These are phyloP conservation scores for Drosophila persimilis DNA, from an alignment of 1,140 invertebrate genomes.

Conservation along the genomic window DNA sequence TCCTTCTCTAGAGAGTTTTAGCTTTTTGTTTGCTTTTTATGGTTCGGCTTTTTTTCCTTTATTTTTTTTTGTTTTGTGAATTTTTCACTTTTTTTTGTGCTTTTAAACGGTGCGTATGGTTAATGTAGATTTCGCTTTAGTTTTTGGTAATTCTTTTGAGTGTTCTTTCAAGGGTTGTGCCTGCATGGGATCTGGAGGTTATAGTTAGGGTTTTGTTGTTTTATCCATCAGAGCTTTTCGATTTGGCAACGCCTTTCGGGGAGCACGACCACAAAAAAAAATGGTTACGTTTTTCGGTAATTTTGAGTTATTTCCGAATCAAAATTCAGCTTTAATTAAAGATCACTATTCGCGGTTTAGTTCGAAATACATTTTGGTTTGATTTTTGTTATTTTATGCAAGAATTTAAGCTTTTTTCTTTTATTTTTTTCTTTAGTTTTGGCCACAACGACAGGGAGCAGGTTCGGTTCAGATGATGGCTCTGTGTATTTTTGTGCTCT, in stretches of 20 bases:
- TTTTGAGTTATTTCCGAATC: slow-evolving; percentile 7
- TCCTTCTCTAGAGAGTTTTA: slow-evolving; percentile 37
- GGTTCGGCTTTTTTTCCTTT: slow-evolving; percentile 14
- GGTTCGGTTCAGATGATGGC: slow-evolving; percentile 53
- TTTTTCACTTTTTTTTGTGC: slow-evolving; percentile 26
- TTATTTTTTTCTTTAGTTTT: slow-evolving; percentile 40
- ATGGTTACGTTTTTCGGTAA: slow-evolving; percentile 13
- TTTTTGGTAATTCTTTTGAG: slow-evolving; percentile 11
- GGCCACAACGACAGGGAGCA: slow-evolving; percentile 38
- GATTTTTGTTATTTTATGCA: slow-evolving; percentile 22
- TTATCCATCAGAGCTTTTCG: slow-evolving; percentile 31
- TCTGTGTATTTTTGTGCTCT: slow-evolving; percentile 61
- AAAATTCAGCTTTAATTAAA: slow-evolving; percentile 9
- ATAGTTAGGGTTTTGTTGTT: slow-evolving; percentile 28
- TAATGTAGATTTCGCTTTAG: slow-evolving; percentile 39
- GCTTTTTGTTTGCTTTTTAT: slow-evolving; percentile 38
- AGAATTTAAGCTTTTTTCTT: slow-evolving; percentile 39
- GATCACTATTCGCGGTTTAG: slow-evolving; percentile 24
- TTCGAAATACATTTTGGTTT: slow-evolving; percentile 11
- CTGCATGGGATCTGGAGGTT: slow-evolving; percentile 11
- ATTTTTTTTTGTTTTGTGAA: slow-evolving; percentile 4
- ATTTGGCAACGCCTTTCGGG: slow-evolving; percentile 68
- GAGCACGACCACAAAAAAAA: slow-evolving; percentile 38
- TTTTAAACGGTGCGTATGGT: slow-evolving; percentile 65
- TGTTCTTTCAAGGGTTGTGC: slow-evolving; percentile 20